Conservation (phyloP, 2,113 vertebrate species). For the Saiga tatarica region DNA sequence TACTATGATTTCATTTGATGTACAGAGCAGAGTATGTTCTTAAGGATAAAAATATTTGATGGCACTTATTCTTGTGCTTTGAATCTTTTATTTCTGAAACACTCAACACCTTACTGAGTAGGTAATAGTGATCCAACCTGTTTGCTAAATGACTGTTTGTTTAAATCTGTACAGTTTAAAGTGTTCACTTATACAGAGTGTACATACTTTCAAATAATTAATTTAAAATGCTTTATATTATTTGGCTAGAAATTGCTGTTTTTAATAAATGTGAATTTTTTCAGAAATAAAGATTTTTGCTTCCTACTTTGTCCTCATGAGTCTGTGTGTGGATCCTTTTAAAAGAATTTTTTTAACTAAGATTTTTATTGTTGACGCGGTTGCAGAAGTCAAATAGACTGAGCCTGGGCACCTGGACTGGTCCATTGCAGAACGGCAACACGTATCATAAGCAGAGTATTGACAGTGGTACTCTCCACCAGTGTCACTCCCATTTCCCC, state of each 20-base stretch:
- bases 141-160: conserved; percentile 80
- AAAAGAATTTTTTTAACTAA: neutral
- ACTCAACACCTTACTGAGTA: conserved; percentile 61
- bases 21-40: conserved; percentile 66
- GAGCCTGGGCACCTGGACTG: neutral
- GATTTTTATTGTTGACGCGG: neutral
- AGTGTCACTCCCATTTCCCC: neutral
- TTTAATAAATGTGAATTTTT: conserved; percentile 84
- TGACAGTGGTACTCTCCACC: rapidly evolving
- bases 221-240: conserved; percentile 88
- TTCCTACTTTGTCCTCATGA: conserved; percentile 78
- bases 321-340: conserved; percentile 59
- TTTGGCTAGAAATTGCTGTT: conserved; percentile 83
- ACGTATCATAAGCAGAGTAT: neutral
- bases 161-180: conserved; percentile 86
- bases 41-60: conserved; percentile 55
- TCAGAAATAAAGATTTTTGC: conserved; percentile 80
- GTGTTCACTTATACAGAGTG: conserved; percentile 84
- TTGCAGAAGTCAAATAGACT: neutral
- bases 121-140: conserved; percentile 63
- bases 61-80: conserved; percentile 57
- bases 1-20: conserved; percentile 59
- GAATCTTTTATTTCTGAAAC: conserved; percentile 67
- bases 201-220: conserved; percentile 85
- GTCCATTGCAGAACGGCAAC: neutral